Conservation (phyloP, 37 sponge, comb jelly and placozoan genomes). For the Haliclona indistincta region DNA sequence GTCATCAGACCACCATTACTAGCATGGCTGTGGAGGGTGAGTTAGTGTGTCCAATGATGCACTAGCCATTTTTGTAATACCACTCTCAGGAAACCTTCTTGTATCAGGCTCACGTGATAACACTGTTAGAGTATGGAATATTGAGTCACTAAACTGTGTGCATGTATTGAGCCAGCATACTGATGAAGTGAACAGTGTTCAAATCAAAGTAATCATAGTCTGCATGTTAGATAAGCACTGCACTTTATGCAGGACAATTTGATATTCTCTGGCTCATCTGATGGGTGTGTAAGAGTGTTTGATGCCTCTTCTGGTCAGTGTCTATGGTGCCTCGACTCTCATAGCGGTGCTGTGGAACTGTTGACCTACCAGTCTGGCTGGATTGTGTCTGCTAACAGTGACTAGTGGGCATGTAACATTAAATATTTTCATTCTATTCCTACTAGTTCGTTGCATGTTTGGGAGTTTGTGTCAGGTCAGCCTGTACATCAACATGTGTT, state of each 20-base stretch:
- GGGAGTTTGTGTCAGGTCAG: not conserved
- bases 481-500: conserved; percentile 1
- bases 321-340: not conserved
- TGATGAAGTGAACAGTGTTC: conserved; percentile 72
- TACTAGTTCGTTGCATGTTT: not conserved
- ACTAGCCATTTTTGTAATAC: not conserved
- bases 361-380: not conserved
- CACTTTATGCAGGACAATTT: conserved; percentile 32
- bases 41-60: conserved; percentile 13
- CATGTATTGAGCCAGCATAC: conserved; percentile 67
- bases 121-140: conserved; percentile 69
- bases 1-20: conserved; percentile 66
- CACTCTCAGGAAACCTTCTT: conserved; percentile 3
- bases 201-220: conserved; percentile 48
- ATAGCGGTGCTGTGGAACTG: not conserved
- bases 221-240: not conserved
- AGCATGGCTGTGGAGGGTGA: conserved; percentile 69
- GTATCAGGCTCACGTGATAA: conserved; percentile 79
- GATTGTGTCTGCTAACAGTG: not conserved
- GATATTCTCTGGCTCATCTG: conserved; percentile 73
- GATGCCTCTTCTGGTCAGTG: conserved; percentile 57
- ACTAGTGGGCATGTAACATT: not conserved
- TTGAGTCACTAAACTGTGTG: conserved; percentile 33
- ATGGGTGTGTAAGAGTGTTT: conserved; percentile 72
- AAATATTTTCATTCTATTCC: not conserved